These are phyloP conservation scores for Nomada flava DNA, from an alignment of 2,888 invertebrate species.

Conservation along the genomic window DNA sequence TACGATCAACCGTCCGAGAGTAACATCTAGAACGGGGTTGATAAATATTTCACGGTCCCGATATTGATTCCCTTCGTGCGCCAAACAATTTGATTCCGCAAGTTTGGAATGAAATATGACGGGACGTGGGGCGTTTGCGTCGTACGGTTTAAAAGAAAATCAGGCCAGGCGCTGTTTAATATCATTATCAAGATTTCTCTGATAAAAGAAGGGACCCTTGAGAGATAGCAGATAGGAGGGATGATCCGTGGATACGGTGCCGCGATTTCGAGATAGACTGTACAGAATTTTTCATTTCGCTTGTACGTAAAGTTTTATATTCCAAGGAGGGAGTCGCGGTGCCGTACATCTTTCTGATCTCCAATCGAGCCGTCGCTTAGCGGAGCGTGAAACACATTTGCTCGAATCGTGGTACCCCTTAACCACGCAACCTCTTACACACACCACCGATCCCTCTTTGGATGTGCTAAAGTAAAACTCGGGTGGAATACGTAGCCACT, in stretches of 20 bases:
- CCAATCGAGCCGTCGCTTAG: conserved; percentile 83
- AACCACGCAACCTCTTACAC: conserved; percentile 73
- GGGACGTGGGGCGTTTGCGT: no score
- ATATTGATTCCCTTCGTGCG: no score
- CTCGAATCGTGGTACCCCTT: conserved; percentile 77
- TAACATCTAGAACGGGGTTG: background rate
- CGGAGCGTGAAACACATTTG: conserved; percentile 83
- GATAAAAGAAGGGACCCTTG: background rate
- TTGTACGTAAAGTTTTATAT: conserved; percentile 73
- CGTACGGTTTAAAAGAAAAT: no score
- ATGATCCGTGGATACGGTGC: background rate
- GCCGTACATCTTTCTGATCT: conserved; percentile 81
- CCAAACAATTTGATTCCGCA: no score
- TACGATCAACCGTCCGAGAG: no score
- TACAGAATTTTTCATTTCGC: conserved; percentile 70
- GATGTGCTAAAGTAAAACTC: conserved; percentile 60
- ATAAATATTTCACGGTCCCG: background rate
- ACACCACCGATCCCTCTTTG: conserved; percentile 62
- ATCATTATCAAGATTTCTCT: background rate
- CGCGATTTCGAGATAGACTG: conserved; percentile 38
- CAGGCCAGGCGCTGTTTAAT: background rate
- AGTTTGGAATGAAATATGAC: no score
- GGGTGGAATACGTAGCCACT: conserved; percentile 47
- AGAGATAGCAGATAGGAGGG: background rate
- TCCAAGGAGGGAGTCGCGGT: conserved; percentile 64